Evolutionary conservation across 2,113 vertebrate genomes (phyloP).

Genomic region (Paraplagusia blochii): DNA sequence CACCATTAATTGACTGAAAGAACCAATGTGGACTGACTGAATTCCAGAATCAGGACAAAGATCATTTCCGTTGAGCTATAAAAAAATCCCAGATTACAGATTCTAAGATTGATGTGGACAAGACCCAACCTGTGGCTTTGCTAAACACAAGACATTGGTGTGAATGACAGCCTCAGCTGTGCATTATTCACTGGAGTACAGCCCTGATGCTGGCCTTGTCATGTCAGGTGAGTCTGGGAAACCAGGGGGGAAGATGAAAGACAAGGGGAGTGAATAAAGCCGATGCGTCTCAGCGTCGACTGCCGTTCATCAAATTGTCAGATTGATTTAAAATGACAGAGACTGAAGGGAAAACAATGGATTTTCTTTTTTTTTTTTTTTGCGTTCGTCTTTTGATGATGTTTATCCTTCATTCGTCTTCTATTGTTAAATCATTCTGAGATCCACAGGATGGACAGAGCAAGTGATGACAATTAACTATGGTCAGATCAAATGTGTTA

Average conservation of each 20-base stretch:
- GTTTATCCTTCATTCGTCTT: too few relatives aligned
- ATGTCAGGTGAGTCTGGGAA: constrained; percentile 24
- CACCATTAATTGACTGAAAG: too few relatives aligned
- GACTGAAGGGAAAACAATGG: constrained; percentile 37
- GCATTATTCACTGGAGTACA: constrained; percentile 23
- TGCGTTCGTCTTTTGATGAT: constrained; percentile 3
- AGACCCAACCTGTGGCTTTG: constrained; percentile 1
- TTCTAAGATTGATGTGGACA: constrained; percentile 38
- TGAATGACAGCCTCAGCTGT: background rate
- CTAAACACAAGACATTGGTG: background rate
- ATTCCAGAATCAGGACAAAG: too few relatives aligned
- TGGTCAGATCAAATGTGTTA: too few relatives aligned
- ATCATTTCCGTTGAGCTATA: background rate
- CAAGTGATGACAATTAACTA: too few relatives aligned
- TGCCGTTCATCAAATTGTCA: constrained; percentile 38
- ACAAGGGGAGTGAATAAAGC: constrained; percentile 19
- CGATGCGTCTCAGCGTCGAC: constrained; percentile 1
- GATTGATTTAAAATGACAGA: constrained; percentile 42
- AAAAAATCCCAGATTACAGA: constrained; percentile 36
- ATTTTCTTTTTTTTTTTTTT: constrained; percentile 29
- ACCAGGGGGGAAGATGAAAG: constrained; percentile 17
- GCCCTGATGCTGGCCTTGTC: constrained; percentile 3
- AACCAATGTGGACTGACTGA: too few relatives aligned
- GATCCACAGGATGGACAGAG: too few relatives aligned
- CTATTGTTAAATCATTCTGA: too few relatives aligned